Conservation (phyloP, 2,797 vertebrate genomes). For the Girardinus metallicus region DNA sequence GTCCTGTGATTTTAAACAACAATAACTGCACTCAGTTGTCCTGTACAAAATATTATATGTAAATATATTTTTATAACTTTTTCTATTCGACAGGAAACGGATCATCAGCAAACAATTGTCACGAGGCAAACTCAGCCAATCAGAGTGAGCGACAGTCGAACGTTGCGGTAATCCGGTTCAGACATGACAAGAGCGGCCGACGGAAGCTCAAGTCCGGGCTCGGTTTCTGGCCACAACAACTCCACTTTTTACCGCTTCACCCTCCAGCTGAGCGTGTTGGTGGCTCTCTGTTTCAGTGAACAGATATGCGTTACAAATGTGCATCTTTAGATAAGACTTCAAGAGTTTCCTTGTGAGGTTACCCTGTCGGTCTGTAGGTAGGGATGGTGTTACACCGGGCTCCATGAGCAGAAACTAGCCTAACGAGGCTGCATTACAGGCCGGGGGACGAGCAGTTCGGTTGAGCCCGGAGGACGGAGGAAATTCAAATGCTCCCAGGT, state of each 20-base stretch:
- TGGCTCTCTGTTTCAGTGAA: constrained; percentile 25
- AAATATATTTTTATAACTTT: too few relatives aligned
- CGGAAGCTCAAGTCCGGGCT: constrained; percentile 32
- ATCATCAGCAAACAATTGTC: constrained; percentile 47
- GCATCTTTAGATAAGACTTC: constrained; percentile 8
- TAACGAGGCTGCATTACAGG: constrained; percentile 60
- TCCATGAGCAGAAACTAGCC: constrained; percentile 58
- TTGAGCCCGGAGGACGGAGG: constrained; percentile 38
- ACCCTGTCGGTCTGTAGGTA: constrained; percentile 34
- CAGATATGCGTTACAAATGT: constrained; percentile 11
- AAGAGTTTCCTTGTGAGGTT: constrained; percentile 40
- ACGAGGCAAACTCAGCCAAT: constrained; percentile 78
- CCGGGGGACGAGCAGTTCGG: constrained; percentile 54
- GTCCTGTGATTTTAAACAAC: too few relatives aligned
- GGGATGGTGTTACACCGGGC: constrained; percentile 43
- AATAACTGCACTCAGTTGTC: too few relatives aligned
- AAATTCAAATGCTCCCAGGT: constrained; percentile 23
- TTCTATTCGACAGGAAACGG: constrained; percentile 9
- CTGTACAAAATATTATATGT: too few relatives aligned
- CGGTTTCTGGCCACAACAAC: constrained; percentile 15
- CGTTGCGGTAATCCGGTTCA: constrained; percentile 78
- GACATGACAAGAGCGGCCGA: constrained; percentile 76
- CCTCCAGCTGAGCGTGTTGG: not conserved
- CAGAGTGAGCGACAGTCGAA: constrained; percentile 66
- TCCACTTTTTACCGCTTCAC: not conserved